These are phyloP conservation scores for Cairina moschata DNA, from an alignment of 2,113 vertebrate species.

Conservation along the genomic window DNA sequence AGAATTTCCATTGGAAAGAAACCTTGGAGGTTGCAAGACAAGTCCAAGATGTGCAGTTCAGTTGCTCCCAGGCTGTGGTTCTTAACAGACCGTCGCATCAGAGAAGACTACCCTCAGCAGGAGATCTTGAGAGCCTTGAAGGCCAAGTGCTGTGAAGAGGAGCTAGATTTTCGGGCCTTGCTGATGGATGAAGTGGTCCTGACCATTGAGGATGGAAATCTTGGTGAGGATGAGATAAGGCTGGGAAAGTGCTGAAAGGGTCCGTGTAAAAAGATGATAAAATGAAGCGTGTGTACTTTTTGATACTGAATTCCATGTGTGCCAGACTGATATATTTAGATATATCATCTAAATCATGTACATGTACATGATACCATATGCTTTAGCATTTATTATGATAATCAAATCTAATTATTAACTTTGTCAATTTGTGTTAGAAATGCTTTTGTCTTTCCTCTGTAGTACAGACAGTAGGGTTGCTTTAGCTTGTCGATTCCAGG, in stretches of 20 bases:
- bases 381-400: not conserved
- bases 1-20: conserved; percentile 53
- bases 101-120: conserved; percentile 84
- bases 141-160: conserved; percentile 84
- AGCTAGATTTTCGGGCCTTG: conserved; percentile 80
- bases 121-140: conserved; percentile 83
- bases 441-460: not conserved
- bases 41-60: conserved; percentile 83
- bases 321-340: not conserved
- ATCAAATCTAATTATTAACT: not conserved
- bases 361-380: not conserved
- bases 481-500: not conserved
- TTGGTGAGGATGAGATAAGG: conserved; percentile 74
- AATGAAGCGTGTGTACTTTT: not conserved
- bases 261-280: not conserved
- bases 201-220: conserved; percentile 82
- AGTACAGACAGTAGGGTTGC: not conserved
- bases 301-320: not conserved
- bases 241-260: not conserved
- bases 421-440: not conserved
- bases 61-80: conserved; percentile 82
- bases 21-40: conserved; percentile 46
- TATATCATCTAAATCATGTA: not conserved
- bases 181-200: conserved; percentile 85
- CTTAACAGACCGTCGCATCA: conserved; percentile 85